Conservation (phyloP, 2,113 vertebrate genomes). For the Engystomops pustulosus region DNA sequence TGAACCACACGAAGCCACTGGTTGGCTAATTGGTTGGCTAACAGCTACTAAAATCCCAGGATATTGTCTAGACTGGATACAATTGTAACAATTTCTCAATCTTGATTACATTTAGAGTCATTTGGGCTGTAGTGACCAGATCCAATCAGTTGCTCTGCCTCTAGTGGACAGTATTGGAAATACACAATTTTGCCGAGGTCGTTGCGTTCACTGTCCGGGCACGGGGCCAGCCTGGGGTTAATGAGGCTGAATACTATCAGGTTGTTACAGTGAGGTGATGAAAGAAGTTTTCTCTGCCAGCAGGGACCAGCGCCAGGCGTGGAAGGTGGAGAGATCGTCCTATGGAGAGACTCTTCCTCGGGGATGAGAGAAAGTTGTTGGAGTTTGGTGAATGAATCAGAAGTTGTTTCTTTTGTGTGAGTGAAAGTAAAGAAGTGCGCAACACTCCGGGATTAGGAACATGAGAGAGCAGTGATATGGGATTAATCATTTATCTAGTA, state of each 20-base stretch:
- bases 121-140: not conserved
- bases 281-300: constrained; percentile 22
- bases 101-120: too few relatives aligned
- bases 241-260: constrained; percentile 40
- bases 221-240: constrained; percentile 11
- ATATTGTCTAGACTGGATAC: too few relatives aligned
- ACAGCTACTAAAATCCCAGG: too few relatives aligned
- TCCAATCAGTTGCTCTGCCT: not conserved
- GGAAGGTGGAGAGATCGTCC: not conserved
- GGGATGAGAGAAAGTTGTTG: not conserved
- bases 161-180: constrained; percentile 2
- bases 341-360: not conserved
- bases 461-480: not conserved
- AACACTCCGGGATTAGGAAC: not conserved
- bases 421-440: not conserved
- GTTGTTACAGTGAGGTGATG: constrained; percentile 42
- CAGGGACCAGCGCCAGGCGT: not conserved
- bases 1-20: too few relatives aligned
- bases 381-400: not conserved
- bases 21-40: too few relatives aligned
- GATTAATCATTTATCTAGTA: not conserved
- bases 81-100: too few relatives aligned
- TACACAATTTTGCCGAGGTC: not conserved
- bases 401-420: not conserved
- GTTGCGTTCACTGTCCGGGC: constrained; percentile 37